A percentile compares a stretch with the other conserved stretches of the same genome.
Evolutionary conservation across 2,113 vertebrate genomes (phyloP).

Genomic region (Chionomys nivalis): DNA sequence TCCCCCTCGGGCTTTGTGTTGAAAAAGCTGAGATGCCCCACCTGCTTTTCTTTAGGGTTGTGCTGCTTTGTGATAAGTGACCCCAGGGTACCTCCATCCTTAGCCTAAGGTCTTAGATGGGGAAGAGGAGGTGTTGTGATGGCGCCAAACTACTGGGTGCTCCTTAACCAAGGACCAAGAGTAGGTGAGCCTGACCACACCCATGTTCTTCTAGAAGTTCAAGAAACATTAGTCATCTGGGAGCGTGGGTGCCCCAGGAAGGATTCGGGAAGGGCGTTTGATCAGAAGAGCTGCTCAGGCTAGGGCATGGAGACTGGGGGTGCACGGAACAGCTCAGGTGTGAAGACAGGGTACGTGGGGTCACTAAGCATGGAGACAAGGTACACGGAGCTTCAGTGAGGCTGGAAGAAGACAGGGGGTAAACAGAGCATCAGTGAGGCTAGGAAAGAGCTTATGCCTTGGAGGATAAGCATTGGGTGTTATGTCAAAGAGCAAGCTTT

Average conservation of each 20-base stretch:
- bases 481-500: background rate
- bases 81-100: background rate
- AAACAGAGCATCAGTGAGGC: background rate
- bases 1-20: background rate
- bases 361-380: background rate
- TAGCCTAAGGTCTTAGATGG: background rate
- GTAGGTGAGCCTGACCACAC: background rate
- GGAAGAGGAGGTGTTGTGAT: background rate
- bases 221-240: background rate
- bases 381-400: background rate
- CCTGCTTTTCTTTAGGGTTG: background rate
- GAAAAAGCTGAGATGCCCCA: background rate
- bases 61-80: background rate
- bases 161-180: background rate
- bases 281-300: fast-evolving
- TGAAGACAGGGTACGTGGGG: background rate
- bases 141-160: background rate
- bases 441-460: background rate
- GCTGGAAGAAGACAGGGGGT: background rate
- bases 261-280: background rate
- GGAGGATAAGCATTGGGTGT: background rate
- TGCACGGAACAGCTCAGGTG: background rate
- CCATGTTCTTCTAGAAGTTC: background rate
- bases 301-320: background rate
- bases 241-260: background rate